A percentile compares a stretch with the other conserved stretches of the same genome.
phyloP scores from a whole-genome alignment of 2,113 vertebrate species.

The Hipposideros armiger region DNA sequence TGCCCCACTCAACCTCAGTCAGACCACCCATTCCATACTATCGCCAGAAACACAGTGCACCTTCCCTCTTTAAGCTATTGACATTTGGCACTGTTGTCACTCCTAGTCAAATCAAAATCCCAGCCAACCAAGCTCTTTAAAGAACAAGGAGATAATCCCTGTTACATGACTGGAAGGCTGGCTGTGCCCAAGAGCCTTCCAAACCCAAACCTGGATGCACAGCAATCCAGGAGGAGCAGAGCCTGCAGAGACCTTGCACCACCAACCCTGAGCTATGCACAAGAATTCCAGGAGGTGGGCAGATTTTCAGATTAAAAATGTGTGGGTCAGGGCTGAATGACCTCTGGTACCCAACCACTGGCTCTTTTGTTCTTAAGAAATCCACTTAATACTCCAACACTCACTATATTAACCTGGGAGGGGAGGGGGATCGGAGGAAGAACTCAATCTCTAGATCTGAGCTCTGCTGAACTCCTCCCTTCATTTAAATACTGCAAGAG shows the following conservation, averaged over 20 bases:
- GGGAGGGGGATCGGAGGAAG: neutral
- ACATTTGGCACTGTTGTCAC: neutral
- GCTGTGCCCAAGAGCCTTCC: neutral
- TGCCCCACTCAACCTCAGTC: neutral
- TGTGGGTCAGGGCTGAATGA: neutral
- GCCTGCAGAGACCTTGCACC: neutral
- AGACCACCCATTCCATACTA: neutral
- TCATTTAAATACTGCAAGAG: neutral
- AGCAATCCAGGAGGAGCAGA: neutral
- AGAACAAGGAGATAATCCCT: neutral
- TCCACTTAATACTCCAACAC: neutral
- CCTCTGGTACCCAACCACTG: neutral
- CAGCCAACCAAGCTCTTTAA: neutral
- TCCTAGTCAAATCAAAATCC: neutral
- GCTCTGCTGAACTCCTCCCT: neutral
- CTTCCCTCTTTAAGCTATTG: neutral
- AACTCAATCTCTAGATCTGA: neutral
- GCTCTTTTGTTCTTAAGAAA: conserved; percentile 15
- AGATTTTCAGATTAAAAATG: neutral
- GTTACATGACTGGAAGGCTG: neutral
- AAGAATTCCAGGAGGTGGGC: neutral
- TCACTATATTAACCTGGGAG: neutral
- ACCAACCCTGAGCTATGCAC: neutral
- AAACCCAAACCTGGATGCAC: neutral
- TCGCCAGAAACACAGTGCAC: neutral